Base-by-base conservation (phyloP, 2,888 invertebrate genomes). In the Tachina grossa region DNA sequence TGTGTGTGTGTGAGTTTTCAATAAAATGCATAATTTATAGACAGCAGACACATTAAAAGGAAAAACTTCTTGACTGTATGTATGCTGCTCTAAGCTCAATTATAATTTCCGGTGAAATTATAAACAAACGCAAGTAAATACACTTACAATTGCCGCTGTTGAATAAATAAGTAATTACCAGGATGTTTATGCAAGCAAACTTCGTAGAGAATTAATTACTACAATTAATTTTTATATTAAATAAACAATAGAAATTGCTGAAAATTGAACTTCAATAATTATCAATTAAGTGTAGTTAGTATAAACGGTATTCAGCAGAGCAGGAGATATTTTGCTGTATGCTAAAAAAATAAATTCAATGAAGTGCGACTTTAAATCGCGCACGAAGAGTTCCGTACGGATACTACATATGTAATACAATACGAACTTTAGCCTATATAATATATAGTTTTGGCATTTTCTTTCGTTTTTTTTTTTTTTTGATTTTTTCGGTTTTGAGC, bases 21-120 rank as follows among this genome's bases (percentile, higher is more conserved):
- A 81, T 81, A 81, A 81, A 81, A 68, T 75, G 59, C 53, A 81
- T 75, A 81, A 81, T 81, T 81, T 81, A 81, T 81, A 53, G 41
- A 59, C 53, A 81, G 39, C 68, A 81, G 49, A 81, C 81, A 75
- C 68, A 68, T 75, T 69, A 43, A 75, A 31, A 39, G 45, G 51
- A 31, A 53, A 75, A 81, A 68, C 47, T 75, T 75, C 71, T 81
- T 61, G 81, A 53, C 69, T 81, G 14, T n/a, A 22, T 2, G 22
- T 22, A 75, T 68, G 39, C 75, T 61, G 43, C 63, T 53, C 59
- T 55, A 19, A 81, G 43, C 68, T 53, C 61, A 75, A 61, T 75
- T 75, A 81, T 75, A 75, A 81, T 68, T 81, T 81, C 59, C 74
- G 59, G 51, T 68, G 59, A 53, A 75, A 61, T 68, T 43, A 68